Base-by-base conservation (phyloP, 2,888 invertebrate species). In the Micropterix aruncella region DNA sequence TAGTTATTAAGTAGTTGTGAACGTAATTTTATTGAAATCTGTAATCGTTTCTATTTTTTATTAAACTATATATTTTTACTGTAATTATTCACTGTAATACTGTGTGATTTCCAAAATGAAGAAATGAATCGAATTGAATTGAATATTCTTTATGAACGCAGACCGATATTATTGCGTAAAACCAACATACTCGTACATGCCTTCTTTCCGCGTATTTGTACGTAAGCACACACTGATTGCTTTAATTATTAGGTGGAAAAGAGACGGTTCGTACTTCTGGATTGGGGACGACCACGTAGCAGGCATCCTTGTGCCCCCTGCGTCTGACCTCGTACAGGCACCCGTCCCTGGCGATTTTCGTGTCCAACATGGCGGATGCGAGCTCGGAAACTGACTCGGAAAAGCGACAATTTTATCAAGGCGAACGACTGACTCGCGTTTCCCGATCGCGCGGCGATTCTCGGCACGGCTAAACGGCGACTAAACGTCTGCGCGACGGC, bases 261-360 rank as follows among this genome's bases (percentile, higher is more conserved):
- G 18, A 15, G 14, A 19, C 38, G 7, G 52, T 56, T 66, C 66
- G 56, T 75, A 79, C 79, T 71, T 73, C 73, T 66, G 77, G 68
- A 73, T 77, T 71, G 56, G 78, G 77, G 60, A 79, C 79, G 71
- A 79, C 78, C 58, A 79, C 78, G 59, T 79, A 79, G 70, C 78
- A 79, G 59, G 77, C 74, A 52, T 77, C 73, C 53, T 69, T 73
- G 53, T 75, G 73, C 55, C 80, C 79, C 61, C 74, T 74, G 58
- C 77, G 77, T 62, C 75, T 74, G 60, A 79, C 72, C 61, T 79
- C 79, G 62, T 79, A 79, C 48, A 79, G 70, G 66, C 77, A 76
- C 59, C 70, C 74, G 65, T 70, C 65, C 55, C 62, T 60, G 51
- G 65, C 62, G 58, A 66, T 64, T 56, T 62, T 63, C 54, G 66